Evolutionary conservation across 2,888 invertebrate species (phyloP).

Genomic region (Strigamia maritima): DNA sequence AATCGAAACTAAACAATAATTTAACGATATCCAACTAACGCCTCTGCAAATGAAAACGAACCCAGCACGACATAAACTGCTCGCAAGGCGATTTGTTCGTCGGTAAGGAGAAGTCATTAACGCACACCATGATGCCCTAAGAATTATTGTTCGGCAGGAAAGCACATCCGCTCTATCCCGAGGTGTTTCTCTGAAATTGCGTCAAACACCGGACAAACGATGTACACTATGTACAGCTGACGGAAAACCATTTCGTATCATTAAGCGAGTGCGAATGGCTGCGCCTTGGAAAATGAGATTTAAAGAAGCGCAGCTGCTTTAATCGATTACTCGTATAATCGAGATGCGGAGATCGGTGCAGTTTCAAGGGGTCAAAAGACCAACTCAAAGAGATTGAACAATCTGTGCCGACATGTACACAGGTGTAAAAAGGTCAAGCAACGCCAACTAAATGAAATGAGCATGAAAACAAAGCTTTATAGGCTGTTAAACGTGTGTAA

Average conservation of each 20-base stretch:
- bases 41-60: not conserved
- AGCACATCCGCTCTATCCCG: not conserved
- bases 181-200: not conserved
- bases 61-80: not conserved
- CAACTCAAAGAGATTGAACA: not conserved
- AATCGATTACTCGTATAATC: not conserved
- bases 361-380: not conserved
- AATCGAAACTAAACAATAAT: not conserved
- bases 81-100: not conserved
- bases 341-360: not conserved
- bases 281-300: not conserved
- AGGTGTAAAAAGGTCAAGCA: not conserved
- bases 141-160: not conserved
- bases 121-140: not conserved
- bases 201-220: not conserved
- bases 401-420: not conserved
- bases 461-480: not conserved
- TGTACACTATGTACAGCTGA: not conserved
- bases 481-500: not conserved
- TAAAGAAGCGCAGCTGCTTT: slow-evolving; percentile 13
- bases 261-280: slow-evolving; percentile 13
- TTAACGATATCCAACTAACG: not conserved
- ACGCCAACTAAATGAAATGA: not conserved
- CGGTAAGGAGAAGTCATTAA: slow-evolving; percentile 13
- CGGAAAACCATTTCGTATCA: slow-evolving; percentile 13